Evolutionary conservation across 2,113 vertebrate species (phyloP).

Genomic region (Oophaga pumilio): DNA sequence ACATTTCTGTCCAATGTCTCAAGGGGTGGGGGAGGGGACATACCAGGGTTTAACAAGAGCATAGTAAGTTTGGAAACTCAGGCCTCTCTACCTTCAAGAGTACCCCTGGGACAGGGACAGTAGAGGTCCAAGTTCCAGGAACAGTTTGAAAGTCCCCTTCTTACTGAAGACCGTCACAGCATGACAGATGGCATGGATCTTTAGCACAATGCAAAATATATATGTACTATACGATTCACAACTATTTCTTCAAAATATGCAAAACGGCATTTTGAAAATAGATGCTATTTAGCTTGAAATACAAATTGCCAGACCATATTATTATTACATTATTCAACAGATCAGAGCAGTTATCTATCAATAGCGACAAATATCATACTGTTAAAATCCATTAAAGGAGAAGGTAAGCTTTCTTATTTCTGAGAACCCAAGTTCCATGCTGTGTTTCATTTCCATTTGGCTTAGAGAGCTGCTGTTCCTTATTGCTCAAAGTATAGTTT

Average conservation of each 20-base stretch:
- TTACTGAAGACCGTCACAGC: too few species aligned
- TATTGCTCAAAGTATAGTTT: constrained; percentile 39
- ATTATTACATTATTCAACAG: constrained; percentile 42
- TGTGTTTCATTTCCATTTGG: constrained; percentile 40
- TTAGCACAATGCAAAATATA: not conserved
- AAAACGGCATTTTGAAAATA: not conserved
- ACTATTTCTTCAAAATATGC: not conserved
- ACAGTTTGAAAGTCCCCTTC: too few species aligned
- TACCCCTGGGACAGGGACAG: too few species aligned
- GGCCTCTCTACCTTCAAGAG: too few species aligned
- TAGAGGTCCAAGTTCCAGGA: too few species aligned
- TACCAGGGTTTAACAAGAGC: too few species aligned
- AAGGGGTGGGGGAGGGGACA: too few species aligned
- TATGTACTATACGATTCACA: not conserved
- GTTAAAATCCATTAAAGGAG: constrained; percentile 54
- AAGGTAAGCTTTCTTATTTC: constrained; percentile 26
- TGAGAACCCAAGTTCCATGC: constrained; percentile 16
- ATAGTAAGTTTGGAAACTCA: too few species aligned
- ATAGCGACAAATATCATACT: constrained; percentile 50
- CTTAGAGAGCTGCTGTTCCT: constrained; percentile 39
- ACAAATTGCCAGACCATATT: constrained; percentile 14
- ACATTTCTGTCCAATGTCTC: too few species aligned
- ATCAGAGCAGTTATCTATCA: constrained; percentile 51
- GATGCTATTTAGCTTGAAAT: constrained; percentile 4
- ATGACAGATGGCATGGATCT: too few species aligned